Conservation (phyloP, 2,113 vertebrate genomes). For the Hypanus sabinus region DNA sequence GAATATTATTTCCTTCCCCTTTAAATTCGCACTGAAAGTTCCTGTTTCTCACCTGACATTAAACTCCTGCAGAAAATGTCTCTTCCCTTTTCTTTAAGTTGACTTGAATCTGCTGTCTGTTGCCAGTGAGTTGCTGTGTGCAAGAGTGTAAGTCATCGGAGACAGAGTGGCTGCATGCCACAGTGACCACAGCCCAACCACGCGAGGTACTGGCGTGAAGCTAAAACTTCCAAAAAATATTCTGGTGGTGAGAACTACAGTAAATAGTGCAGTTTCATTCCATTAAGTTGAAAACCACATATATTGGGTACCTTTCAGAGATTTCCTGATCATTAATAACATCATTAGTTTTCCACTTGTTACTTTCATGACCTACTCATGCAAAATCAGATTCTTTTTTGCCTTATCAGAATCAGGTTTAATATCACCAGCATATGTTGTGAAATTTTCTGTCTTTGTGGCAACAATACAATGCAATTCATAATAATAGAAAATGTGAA, state of each 20-base stretch:
- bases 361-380: constrained; percentile 29
- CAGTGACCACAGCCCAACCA: constrained; percentile 26
- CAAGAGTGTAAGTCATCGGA: background rate
- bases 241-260: constrained; percentile 33
- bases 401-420: background rate
- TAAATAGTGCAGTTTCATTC: constrained; percentile 37
- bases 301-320: constrained; percentile 5
- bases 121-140: background rate
- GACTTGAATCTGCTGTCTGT: background rate
- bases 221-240: constrained; percentile 36
- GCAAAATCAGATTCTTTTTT: constrained; percentile 2
- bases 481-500: too few species aligned
- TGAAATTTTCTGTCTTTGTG: too few species aligned
- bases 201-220: constrained; percentile 21
- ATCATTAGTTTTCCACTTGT: background rate
- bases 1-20: background rate
- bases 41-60: constrained; percentile 9
- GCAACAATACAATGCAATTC: too few species aligned
- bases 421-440: too few species aligned
- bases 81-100: background rate
- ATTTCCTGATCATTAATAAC: constrained; percentile 31
- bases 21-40: constrained; percentile 5
- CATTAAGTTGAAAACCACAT: constrained; percentile 21
- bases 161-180: constrained; percentile 24
- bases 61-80: background rate